These are phyloP conservation scores for Stratiolaelaps scimitus DNA, from an alignment of 1,140 invertebrate species.

Conservation along the genomic window DNA sequence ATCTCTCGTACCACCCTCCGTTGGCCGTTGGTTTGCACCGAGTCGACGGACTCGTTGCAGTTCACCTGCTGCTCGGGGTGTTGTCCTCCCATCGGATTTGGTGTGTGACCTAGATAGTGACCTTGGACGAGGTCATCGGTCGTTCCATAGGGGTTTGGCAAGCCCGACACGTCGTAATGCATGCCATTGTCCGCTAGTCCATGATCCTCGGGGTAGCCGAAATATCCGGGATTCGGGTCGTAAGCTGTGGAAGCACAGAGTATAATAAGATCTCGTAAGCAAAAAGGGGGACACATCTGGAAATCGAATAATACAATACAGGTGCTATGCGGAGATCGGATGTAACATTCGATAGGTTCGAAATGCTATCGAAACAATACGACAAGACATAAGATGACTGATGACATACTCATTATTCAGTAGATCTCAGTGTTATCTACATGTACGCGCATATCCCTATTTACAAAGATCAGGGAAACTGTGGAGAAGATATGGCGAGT, in stretches of 20 bases:
- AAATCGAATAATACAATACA: too few species aligned
- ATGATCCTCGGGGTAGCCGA: constrained; percentile 17
- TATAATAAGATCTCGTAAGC: constrained; percentile 6
- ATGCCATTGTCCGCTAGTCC: constrained; percentile 4
- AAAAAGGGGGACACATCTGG: too few species aligned
- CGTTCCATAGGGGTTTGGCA: constrained; percentile 65
- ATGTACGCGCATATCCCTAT: too few species aligned
- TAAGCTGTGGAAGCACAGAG: constrained; percentile 30
- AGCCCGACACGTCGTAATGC: constrained; percentile 67
- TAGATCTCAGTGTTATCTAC: too few species aligned
- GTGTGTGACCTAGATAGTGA: constrained; percentile 52
- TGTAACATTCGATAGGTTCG: too few species aligned
- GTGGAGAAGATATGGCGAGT: constrained; percentile 36
- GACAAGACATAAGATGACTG: too few species aligned
- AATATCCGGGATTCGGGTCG: constrained; percentile 64
- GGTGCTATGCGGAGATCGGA: too few species aligned
- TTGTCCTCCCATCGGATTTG: constrained; percentile 77
- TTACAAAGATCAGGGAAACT: not conserved
- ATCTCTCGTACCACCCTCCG: constrained; percentile 82
- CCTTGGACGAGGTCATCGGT: constrained; percentile 46
- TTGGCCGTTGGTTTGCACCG: constrained; percentile 40
- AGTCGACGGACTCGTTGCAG: constrained; percentile 63
- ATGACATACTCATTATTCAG: too few species aligned
- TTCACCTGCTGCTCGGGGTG: constrained; percentile 77
- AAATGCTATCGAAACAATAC: too few species aligned